These are phyloP conservation scores for Rhyzopertha dominica DNA, from an alignment of 1,140 invertebrate species.

Conservation along the genomic window DNA sequence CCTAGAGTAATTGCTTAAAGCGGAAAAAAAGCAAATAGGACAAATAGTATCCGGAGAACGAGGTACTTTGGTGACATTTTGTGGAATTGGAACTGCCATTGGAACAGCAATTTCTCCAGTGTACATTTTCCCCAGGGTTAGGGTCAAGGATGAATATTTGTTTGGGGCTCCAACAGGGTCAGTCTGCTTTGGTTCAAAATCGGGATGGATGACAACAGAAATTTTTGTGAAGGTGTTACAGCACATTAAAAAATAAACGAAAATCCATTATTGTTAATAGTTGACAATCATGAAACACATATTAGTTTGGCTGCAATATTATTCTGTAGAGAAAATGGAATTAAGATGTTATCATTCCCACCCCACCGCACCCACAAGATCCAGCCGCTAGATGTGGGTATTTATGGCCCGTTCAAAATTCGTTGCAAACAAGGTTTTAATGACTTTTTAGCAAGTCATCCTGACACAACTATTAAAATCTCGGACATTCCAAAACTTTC, in stretches of 20 bases:
- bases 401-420: conserved; percentile 34
- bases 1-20: conserved; percentile 42
- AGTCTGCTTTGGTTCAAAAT: conserved; percentile 4
- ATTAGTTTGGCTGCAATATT: conserved; percentile 28
- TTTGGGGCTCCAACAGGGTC: background rate
- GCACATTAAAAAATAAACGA: no score
- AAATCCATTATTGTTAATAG: conserved; percentile 12
- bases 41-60: conserved; percentile 42
- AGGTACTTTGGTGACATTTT: conserved; percentile 38
- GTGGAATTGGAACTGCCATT: conserved; percentile 33
- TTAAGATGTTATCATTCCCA: conserved; percentile 37
- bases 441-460: no score
- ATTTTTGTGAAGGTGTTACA: no score
- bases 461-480: no score
- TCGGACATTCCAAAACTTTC: no score
- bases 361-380: conserved; percentile 43
- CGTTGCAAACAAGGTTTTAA: no score
- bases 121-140: conserved; percentile 37
- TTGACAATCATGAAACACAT: conserved; percentile 23
- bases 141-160: no score
- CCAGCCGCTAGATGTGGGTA: conserved; percentile 41
- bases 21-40: conserved; percentile 42
- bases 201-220: conserved; percentile 9
- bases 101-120: conserved; percentile 35
- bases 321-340: conserved; percentile 36